These are phyloP conservation scores for Psettodes erumei DNA, from an alignment of 2,113 vertebrate genomes.

Conservation along the genomic window DNA sequence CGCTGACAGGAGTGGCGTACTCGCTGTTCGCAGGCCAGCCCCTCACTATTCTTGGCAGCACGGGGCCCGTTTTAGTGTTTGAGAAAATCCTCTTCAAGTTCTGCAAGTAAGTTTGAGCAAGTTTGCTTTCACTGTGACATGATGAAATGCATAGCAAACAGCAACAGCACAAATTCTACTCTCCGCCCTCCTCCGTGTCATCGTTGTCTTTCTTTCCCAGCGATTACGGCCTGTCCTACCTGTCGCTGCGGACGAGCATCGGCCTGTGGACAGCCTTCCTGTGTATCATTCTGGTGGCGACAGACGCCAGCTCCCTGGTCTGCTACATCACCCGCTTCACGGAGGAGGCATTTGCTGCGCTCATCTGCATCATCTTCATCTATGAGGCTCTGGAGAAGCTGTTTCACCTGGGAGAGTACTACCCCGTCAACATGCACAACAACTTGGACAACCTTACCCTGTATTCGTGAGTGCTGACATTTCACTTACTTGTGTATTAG, in stretches of 20 bases:
- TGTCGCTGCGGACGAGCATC: constrained; percentile 93
- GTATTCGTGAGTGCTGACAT: constrained; percentile 88
- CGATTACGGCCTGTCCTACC: constrained; percentile 90
- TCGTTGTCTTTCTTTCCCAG: constrained; percentile 74
- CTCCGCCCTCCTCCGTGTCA: not conserved
- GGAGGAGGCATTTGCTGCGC: constrained; percentile 94
- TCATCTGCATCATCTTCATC: constrained; percentile 98
- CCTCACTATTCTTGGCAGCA: constrained; percentile 96
- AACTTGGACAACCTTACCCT: constrained; percentile 88
- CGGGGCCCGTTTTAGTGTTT: constrained; percentile 95
- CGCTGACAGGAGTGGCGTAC: constrained; percentile 93
- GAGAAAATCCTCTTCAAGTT: constrained; percentile 98
- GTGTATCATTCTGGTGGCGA: constrained; percentile 92
- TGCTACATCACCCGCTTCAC: constrained; percentile 98
- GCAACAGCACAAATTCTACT: not conserved
- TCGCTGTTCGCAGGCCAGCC: constrained; percentile 96
- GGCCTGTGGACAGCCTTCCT: constrained; percentile 95
- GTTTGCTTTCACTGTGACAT: not conserved
- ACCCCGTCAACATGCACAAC: constrained; percentile 91
- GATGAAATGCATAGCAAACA: not conserved
- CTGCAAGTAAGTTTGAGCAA: constrained; percentile 87
- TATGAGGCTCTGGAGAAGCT: constrained; percentile 97
- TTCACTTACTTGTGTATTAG: not conserved
- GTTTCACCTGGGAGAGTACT: constrained; percentile 90
- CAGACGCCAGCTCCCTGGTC: constrained; percentile 94